Base-by-base conservation (phyloP, 2,113 vertebrate species). In the Sinosuthora webbiana region DNA sequence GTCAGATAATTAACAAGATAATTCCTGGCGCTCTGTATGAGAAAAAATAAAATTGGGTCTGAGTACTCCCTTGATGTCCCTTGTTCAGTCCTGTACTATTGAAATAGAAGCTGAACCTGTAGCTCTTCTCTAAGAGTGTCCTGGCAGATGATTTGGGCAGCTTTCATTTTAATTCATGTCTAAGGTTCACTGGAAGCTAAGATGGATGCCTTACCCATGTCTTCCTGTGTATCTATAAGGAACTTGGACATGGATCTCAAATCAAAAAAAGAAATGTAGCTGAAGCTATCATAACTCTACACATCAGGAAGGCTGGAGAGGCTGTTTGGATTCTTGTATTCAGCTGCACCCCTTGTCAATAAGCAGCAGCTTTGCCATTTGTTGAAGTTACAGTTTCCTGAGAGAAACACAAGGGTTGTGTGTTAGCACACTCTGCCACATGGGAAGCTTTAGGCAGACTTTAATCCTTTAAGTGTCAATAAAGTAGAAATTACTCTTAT, bases 301-400 rank as follows among this genome's bases (percentile, higher is more conserved):
- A 65, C 18, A 15, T 21, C 5, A 25, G 37, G 49, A 60, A 82
- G 41, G 39, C 42, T 57, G 6, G 25, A 1, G 11, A 50, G 30
- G 42, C 55, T 68, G 13, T 74, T 37, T 39, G 18, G 28, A 6
- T 87, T 84, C 41, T 65, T 52, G 14, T 42, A 1, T 62, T 45
- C 10, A n/a, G 13, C 23, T 37, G 14, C 15, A 1, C 0, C 1
- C 22, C 57, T 64, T 64, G 35, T 60, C 42, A n/a, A 2, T 13
- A 37, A 47, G 24, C 60, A 77, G 69, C 56, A 77, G 3, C 33
- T 55, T 87, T 24, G 10, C 49, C 11, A 2, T 42, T 65, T 63
- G 22, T 30, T 85, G 47, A 41, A 78, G 62, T 23, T 42, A 6
- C 35, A 0, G 1, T 47, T 94, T 92, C 52, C 23, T 2, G 4